Evolutionary conservation across 2,888 invertebrate species (phyloP), one percentile per base, ranked within the genome.

Genomic region (Sinotaia quadrata): DNA sequence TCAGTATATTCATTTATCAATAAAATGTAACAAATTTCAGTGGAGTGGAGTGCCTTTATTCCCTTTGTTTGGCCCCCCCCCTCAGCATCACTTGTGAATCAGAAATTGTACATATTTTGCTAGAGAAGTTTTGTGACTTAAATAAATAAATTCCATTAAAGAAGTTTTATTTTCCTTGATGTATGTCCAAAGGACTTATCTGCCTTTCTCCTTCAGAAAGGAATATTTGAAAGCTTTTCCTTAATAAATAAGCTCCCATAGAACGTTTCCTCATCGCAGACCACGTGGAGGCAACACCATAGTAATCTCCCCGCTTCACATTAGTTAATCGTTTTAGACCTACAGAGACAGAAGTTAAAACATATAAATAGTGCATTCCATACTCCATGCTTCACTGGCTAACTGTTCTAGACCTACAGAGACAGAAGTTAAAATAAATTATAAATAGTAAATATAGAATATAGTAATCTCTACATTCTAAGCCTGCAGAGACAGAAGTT

Each of bases 151-250:
- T n/a, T n/a, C n/a, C n/a, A n/a, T n/a, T n/a, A n/a, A n/a, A n/a
- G n/a, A n/a, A 12, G 41, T 18, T 12, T 54, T 58, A 74, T 33
- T 70, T 58, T 44, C 71, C 70, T 27, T 61, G 56, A 65, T 77
- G 78, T 8, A 81, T 79, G 89, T 94, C 94, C 71, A 91, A 91
- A 24, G 95, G 95, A 78, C 93, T 91, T 66, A 97, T 89, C 85
- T 96, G 96, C 47, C 95, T 91, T 87, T 97, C 97, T 0, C 97
- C 97, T 87, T 97, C 96, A 59, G 92, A 91, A 69, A 96, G 88
- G 85, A 95, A 94, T 73, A 96, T 95, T 79, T 92, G 90, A 91
- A 95, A 91, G 0, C 95, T 94, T 87, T 93, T 94, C 79, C 93
- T 92, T 15, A 97, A 89, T 15, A 97, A 89, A 78, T 93, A 93